Evolutionary conservation across 2,888 invertebrate genomes (phyloP).

Genomic region (Leptura quadrifasciata): DNA sequence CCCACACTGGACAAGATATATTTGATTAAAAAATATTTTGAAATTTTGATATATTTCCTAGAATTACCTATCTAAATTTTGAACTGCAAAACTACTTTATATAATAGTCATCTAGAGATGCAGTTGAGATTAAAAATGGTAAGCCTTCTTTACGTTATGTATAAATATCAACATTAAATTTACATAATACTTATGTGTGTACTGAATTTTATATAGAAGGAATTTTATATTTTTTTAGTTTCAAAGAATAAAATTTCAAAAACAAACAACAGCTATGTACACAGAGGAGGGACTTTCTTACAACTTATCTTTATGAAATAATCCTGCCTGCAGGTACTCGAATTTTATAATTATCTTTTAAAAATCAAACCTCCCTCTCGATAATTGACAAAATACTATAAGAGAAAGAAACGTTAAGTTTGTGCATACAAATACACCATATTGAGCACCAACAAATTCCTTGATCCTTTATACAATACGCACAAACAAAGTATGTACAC

Average conservation of each 20-base stretch:
- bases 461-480: conserved; percentile 55
- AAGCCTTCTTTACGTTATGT: conserved; percentile 62
- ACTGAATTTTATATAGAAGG: conserved; percentile 59
- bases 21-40: conserved; percentile 62
- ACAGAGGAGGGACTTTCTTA: conserved; percentile 67
- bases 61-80: conserved; percentile 62
- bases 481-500: conserved; percentile 50
- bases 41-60: conserved; percentile 59
- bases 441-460: conserved; percentile 71
- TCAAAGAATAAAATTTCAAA: conserved; percentile 72
- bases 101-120: conserved; percentile 57
- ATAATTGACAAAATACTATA: conserved; percentile 65
- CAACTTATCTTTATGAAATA: conserved; percentile 58
- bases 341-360: conserved; percentile 53
- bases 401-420: conserved; percentile 56
- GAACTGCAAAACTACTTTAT: conserved; percentile 60
- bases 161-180: conserved; percentile 67
- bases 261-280: conserved; percentile 71
- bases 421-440: conserved; percentile 63
- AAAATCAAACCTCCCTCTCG: conserved; percentile 56
- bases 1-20: conserved; percentile 51
- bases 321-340: conserved; percentile 70
- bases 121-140: conserved; percentile 59
- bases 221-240: conserved; percentile 57
- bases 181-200: conserved; percentile 64